Conservation (phyloP, 2,888 invertebrate genomes). For the Netelia virgata region DNA sequence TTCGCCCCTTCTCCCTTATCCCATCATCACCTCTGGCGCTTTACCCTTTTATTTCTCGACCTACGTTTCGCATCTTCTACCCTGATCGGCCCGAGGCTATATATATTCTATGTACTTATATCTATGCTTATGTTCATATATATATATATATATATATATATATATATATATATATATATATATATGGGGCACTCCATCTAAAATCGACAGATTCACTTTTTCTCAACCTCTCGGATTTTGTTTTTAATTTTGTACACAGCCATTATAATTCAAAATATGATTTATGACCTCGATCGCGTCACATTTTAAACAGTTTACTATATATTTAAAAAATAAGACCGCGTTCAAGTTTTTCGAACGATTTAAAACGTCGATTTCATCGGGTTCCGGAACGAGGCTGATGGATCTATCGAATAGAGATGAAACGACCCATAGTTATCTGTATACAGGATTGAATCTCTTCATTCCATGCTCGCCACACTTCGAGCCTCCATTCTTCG, state of each 20-base stretch:
- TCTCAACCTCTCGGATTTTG: too few relatives aligned
- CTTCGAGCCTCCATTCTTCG: conserved; percentile 3
- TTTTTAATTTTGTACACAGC: too few relatives aligned
- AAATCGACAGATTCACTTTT: too few relatives aligned
- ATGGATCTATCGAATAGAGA: too few relatives aligned
- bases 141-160: not conserved
- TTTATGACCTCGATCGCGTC: too few relatives aligned
- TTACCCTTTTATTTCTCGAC: conserved; percentile 45
- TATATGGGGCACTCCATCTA: not conserved
- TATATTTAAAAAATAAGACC: too few relatives aligned
- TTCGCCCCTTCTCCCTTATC: conserved; percentile 25
- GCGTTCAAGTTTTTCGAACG: too few relatives aligned
- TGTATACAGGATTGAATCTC: not conserved
- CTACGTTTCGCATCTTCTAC: conserved; percentile 17
- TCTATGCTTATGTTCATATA: not conserved
- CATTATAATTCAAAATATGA: too few relatives aligned
- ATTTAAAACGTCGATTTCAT: too few relatives aligned
- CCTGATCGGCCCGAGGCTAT: conserved; percentile 20
- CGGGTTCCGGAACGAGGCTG: too few relatives aligned
- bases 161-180: not conserved
- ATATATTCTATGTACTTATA: not conserved
- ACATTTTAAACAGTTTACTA: too few relatives aligned
- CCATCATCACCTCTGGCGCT: conserved; percentile 48
- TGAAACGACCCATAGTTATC: not conserved
- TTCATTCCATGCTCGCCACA: not conserved